A percentile compares a stretch with the other conserved stretches of the same genome.
These are phyloP conservation scores for Gasterosteus nipponicus DNA, from an alignment of 2,113 vertebrate species.

Conservation along the genomic window DNA sequence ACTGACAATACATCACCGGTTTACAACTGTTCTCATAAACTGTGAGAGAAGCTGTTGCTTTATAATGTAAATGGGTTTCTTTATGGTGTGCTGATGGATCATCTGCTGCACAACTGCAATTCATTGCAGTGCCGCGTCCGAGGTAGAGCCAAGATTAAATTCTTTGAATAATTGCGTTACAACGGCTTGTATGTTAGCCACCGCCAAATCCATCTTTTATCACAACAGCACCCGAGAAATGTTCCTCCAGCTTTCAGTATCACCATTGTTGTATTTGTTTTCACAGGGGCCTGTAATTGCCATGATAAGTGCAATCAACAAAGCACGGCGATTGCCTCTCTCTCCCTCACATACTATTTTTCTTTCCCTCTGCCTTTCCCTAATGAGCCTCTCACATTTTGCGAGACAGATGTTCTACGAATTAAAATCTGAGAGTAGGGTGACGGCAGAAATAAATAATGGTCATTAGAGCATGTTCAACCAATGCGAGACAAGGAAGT, in stretches of 20 bases:
- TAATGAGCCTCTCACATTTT: constrained; percentile 72
- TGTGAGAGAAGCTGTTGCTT: constrained; percentile 53
- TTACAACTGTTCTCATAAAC: constrained; percentile 68
- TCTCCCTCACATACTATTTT: not conserved
- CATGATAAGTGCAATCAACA: constrained; percentile 74
- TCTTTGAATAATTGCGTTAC: constrained; percentile 59
- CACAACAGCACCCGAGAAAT: constrained; percentile 11
- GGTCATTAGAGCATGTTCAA: constrained; percentile 74
- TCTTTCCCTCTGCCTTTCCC: constrained; percentile 23
- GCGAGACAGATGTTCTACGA: constrained; percentile 63
- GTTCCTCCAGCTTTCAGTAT: constrained; percentile 33
- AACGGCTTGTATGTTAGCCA: constrained; percentile 40
- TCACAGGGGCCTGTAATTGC: constrained; percentile 58
- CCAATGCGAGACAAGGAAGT: constrained; percentile 53
- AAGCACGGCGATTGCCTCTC: constrained; percentile 66
- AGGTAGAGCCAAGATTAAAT: constrained; percentile 65
- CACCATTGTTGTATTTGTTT: constrained; percentile 56
- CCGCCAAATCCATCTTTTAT: constrained; percentile 37
- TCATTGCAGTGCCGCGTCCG: constrained; percentile 43
- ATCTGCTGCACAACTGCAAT: constrained; percentile 54
- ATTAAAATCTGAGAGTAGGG: constrained; percentile 62
- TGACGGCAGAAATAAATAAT: constrained; percentile 80
- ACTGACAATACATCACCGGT: constrained; percentile 52
- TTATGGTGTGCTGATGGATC: constrained; percentile 61
- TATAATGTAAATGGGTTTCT: constrained; percentile 65